Evolutionary conservation across 2,113 vertebrate species (phyloP), one percentile per base, ranked within the genome.

Genomic region (Apistogramma diplotaenia): DNA sequence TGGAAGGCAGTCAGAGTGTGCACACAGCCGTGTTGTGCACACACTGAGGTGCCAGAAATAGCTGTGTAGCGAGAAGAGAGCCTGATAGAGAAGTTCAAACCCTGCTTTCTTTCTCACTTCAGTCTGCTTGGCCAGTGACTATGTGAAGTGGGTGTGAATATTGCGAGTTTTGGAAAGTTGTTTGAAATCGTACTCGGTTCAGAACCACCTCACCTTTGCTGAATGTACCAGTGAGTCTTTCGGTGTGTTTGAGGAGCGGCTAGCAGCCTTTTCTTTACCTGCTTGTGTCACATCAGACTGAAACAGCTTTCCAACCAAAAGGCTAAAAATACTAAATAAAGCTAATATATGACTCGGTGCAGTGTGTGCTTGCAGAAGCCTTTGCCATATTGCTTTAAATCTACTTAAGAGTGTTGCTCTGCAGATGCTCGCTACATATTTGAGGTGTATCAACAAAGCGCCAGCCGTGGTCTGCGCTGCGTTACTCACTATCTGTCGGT

Each of bases 381-480:
- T 29, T n/a, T 5, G 29, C 31, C 65, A 11, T 19, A n/a, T 70
- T 19, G 25, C 43, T 70, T 13, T 29, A 70, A 51, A 49, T 70
- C 43, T 51, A 51, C 10, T 27, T 6, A 54, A 4, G 51, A 70
- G 25, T 51, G 18, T 70, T 70, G 43, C 19, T 31, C 43, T n/a
- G 29, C 25, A 49, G 25, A 56, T 62, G 12, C 23, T 40, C 12
- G 59, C 19, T 7, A 29, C 16, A 76, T 18, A 55, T 4, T 58
- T 76, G 33, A 59, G 16, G n/a, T 57, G 60, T 80, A 78, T 81
- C 65, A 83, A 89, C 61, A 81, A 79, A 87, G 67, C 62, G 53
- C 46, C 29, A 76, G 61, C 19, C 31, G 3, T 12, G 31, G 75
- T 73, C 87, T 62, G 21, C 8, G 40, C 60, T 76, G 84, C 86